Evolutionary conservation across 2,113 vertebrate genomes (phyloP), one percentile per base, ranked within the genome.

Genomic region (Myodes glareolus): DNA sequence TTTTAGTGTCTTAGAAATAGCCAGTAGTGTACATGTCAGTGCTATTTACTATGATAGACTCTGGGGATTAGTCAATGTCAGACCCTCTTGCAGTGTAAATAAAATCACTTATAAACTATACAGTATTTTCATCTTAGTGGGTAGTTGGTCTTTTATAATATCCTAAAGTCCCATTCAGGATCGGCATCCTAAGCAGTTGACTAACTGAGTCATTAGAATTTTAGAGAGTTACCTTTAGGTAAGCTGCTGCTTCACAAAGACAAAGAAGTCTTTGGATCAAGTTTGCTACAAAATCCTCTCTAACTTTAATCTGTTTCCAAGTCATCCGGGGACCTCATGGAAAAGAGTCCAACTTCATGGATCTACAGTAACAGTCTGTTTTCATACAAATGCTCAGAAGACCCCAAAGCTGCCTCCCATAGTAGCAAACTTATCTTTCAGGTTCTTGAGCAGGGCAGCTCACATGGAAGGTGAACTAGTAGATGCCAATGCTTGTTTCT

Each of bases 371-470:
- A 13, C 27, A 55, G 27, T 25, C 21, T 92, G 1, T 65, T 75
- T 58, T 68, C 14, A 13, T 36, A 63, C 6, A 77, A n/a, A 21
- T 72, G 47, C 21, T 82, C 45, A 88, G 52, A 85, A 1, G 61
- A 5, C 73, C 3, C 1, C 14, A 2, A 0, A 3, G 5, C 27
- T 25, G 8, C 19, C 29, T 29, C 52, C 29, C 7, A 42, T 1
- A 31, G 21, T 33, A n/a, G 39, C 10, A 10, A 1, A 14, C 2
- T 63, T 45, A 47, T 1, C 8, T 70, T 5, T 1, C 23, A 16
- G 45, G 63, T 2, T 36, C 61, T 23, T 39, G 0, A 78, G 23
- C 0, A 47, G 16, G 14, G 13, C 7, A 39, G 42, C 42, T 90
- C 23, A 72, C 5, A 47, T 36, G 33, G 13, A 72, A 4, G 10